These are phyloP conservation scores for Asarcornis scutulata DNA, from an alignment of 2,113 vertebrate genomes.

Conservation along the genomic window DNA sequence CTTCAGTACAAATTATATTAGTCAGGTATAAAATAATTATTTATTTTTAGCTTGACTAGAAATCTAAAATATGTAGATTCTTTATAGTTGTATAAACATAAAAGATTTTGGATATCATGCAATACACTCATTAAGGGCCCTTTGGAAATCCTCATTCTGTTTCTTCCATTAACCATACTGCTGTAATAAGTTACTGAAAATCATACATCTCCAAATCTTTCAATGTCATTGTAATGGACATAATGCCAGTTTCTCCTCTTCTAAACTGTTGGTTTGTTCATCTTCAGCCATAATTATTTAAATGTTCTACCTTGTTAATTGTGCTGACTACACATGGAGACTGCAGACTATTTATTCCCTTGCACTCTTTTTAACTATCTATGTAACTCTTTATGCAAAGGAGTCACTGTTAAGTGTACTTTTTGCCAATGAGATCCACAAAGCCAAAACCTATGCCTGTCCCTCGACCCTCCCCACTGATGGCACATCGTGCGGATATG, in stretches of 20 bases:
- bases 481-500: accelerated
- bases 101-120: neutral
- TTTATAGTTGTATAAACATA: neutral
- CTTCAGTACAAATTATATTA: neutral
- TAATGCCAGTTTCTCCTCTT: neutral
- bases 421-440: neutral
- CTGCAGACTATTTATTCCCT: neutral
- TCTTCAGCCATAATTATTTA: neutral
- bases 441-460: neutral
- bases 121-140: neutral
- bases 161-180: neutral
- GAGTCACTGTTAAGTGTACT: neutral
- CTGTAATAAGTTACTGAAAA: neutral
- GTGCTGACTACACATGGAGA: neutral
- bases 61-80: neutral
- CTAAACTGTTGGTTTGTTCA: neutral
- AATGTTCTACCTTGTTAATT: neutral
- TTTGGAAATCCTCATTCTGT: neutral
- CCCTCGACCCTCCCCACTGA: neutral
- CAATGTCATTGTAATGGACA: neutral
- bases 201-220: neutral
- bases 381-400: neutral
- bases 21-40: neutral
- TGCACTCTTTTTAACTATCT: neutral
- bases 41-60: neutral